A percentile compares a stretch with the other conserved stretches of the same genome.
These are phyloP conservation scores for Oscheius sp. DNA, from an alignment of 1,140 invertebrate genomes.

Conservation along the genomic window DNA sequence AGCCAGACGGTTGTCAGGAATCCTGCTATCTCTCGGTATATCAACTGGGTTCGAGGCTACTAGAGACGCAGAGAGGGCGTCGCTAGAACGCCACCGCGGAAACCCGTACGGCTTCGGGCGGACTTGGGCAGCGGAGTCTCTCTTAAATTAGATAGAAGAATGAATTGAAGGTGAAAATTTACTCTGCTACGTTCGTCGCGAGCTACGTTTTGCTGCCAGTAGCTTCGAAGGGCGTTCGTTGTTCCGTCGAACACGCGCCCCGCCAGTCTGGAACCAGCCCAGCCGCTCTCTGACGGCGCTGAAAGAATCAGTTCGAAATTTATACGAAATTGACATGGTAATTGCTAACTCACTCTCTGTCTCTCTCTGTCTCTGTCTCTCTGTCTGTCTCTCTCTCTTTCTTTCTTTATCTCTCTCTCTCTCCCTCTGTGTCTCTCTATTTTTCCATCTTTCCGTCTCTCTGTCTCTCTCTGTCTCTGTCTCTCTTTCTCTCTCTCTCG, in stretches of 20 bases:
- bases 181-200: not conserved
- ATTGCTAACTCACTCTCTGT: no score
- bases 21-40: constrained; percentile 31
- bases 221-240: not conserved
- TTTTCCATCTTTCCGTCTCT: no score
- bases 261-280: not conserved
- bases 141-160: not conserved
- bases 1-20: constrained; percentile 18
- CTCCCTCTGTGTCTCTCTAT: no score
- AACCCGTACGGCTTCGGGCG: constrained; percentile 32
- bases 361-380: no score
- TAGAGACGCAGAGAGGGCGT: constrained; percentile 33
- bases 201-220: constrained; percentile 4
- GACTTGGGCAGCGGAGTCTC: not conserved
- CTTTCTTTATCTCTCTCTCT: no score
- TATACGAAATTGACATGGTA: no score
- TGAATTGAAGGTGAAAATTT: not conserved
- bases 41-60: constrained; percentile 29
- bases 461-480: no score
- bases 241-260: not conserved
- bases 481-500: no score
- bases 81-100: constrained; percentile 35
- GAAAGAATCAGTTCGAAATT: not conserved
- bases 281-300: not conserved
- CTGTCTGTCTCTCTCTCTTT: no score